Conservation (phyloP, 1,140 invertebrate species). For the Eueides isabella region DNA sequence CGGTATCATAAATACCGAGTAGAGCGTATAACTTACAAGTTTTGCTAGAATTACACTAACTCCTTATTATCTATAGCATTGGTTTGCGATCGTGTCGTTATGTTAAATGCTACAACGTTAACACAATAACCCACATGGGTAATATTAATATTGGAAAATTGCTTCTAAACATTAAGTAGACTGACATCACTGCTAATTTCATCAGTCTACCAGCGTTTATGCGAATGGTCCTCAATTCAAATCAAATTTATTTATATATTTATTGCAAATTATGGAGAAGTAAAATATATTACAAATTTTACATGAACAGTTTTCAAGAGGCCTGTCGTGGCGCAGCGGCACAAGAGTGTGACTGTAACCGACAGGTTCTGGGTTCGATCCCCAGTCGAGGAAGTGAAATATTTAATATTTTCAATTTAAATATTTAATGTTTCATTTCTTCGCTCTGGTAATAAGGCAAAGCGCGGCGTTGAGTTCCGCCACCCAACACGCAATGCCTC, state of each 20-base stretch:
- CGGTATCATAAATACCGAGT: slow-evolving; percentile 6
- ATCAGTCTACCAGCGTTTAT: slow-evolving; percentile 19
- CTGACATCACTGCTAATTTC: slow-evolving; percentile 30
- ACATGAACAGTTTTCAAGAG: too few relatives aligned
- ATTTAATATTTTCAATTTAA: too few relatives aligned
- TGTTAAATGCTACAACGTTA: slow-evolving; percentile 63
- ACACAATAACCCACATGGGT: slow-evolving; percentile 70
- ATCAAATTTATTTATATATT: slow-evolving; percentile 20
- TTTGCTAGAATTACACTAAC: slow-evolving; percentile 11
- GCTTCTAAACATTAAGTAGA: slow-evolving; percentile 41
- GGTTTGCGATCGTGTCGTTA: slow-evolving; percentile 47
- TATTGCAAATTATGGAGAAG: neutral
- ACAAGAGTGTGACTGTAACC: too few relatives aligned
- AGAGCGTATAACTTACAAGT: slow-evolving; percentile 12
- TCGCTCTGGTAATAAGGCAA: too few relatives aligned
- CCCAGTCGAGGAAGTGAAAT: too few relatives aligned
- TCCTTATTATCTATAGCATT: slow-evolving; percentile 20
- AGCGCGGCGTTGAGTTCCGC: too few relatives aligned
- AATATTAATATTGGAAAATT: slow-evolving; percentile 61
- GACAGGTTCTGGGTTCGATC: too few relatives aligned
- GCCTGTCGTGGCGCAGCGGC: too few relatives aligned
- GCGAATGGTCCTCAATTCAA: slow-evolving; percentile 16
- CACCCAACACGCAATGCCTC: too few relatives aligned
- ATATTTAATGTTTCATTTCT: too few relatives aligned
- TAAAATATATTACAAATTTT: too few relatives aligned